Conservation (phyloP, 2,888 invertebrate species). For the Heteromyza rotundicornis region DNA sequence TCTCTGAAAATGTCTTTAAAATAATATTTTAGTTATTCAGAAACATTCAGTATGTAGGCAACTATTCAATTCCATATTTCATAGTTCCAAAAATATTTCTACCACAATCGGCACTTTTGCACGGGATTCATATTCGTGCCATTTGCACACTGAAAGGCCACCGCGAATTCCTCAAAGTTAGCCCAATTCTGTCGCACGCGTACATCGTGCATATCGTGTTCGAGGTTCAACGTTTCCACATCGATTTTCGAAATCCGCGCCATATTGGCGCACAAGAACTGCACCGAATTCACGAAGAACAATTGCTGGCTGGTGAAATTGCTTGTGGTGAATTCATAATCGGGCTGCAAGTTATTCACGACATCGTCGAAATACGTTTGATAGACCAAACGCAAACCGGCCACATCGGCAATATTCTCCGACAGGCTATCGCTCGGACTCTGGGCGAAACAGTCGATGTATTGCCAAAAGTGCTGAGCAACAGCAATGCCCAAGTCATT, state of each 20-base stretch:
- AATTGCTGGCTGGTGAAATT: conserved; percentile 37
- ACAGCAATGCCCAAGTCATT: conserved; percentile 40
- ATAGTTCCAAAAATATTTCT: conserved; percentile 13
- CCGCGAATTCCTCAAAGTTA: conserved; percentile 43
- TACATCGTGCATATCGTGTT: conserved; percentile 47
- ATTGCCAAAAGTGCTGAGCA: conserved; percentile 40
- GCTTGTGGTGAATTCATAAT: not conserved
- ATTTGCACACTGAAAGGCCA: conserved; percentile 39
- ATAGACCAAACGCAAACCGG: conserved; percentile 45
- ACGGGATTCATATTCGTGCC: conserved; percentile 39
- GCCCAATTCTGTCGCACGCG: conserved; percentile 50
- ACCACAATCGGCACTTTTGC: conserved; percentile 45
- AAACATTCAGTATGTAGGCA: too few relatives aligned
- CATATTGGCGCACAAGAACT: conserved; percentile 48
- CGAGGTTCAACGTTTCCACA: conserved; percentile 31
- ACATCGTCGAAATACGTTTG: conserved; percentile 38
- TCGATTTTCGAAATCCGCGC: conserved; percentile 33
- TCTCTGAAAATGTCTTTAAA: too few relatives aligned
- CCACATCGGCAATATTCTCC: conserved; percentile 48
- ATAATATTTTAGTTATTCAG: too few relatives aligned
- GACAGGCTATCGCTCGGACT: conserved; percentile 34
- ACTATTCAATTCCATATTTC: too few relatives aligned
- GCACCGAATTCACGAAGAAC: conserved; percentile 51
- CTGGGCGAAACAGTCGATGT: conserved; percentile 38
- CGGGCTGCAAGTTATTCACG: not conserved